Base-by-base conservation (phyloP, 1,140 invertebrate species). In the Apis florea region DNA sequence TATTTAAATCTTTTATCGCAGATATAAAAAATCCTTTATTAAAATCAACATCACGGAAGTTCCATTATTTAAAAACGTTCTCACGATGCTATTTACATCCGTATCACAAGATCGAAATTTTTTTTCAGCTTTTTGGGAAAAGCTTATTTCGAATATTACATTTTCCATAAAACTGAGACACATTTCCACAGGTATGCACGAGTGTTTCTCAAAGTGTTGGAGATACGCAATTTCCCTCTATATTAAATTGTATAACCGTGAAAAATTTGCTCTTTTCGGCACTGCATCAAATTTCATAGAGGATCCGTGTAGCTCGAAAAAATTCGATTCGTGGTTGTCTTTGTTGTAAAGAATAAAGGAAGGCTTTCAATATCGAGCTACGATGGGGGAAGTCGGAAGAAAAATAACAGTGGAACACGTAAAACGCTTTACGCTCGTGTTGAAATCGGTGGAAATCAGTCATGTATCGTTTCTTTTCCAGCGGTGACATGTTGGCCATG, bases 231-330 rank as follows among this genome's bases (percentile, higher is more conserved):
- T 66, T 53, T 24, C 21, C 73, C 15, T 64, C 73, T 47, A 76
- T 76, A 76, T 76, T 76, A 76, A 53, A 66, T 75, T 75, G 63
- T 17, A 49, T 53, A 61, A 66, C 73, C n/a, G 47, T 3, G 49
- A 51, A 66, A 49, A 64, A 76, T 66, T 66, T 53, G 26, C 31
- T 21, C 49, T 10, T 6, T 13, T 3, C 9, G 49, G 53, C 31
- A n/a, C 61, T 40, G 26, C 61, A 17, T 31, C 26, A 47, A 64
- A 75, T 64, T 75, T 51, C 73, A 17, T 31, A 11, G n/a, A 17
- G 1, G 2, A 13, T 61, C 19, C 21, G 31, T 21, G 40, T 47
- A 51, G n/a, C 49, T 53, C 21, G 21, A 3, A 19, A 11, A 51
- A 51, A 26, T 31, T 13, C 47, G 9, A n/a, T 17, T n/a, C 47